phyloP scores from a whole-genome alignment of 1,140 invertebrate genomes.

The Diabrotica undecimpunctata region DNA sequence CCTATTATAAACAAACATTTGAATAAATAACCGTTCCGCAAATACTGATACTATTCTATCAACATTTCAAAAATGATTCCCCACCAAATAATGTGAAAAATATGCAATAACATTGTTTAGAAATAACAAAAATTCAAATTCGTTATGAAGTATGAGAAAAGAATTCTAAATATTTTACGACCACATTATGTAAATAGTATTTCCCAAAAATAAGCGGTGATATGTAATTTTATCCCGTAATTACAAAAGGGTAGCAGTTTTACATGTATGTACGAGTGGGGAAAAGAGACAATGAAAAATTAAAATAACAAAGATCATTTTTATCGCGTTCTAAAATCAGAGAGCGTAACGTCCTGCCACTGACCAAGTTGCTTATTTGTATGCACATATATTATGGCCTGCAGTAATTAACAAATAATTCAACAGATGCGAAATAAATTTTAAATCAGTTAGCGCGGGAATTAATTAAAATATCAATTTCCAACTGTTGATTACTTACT shows the following conservation, averaged over 20 bases:
- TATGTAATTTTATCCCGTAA: constrained; percentile 21
- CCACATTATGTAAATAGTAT: constrained; percentile 1
- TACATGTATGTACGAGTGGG: constrained; percentile 26
- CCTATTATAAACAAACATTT: no score
- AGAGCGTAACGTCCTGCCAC: constrained; percentile 30
- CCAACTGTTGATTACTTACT: background rate
- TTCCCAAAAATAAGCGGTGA: background rate
- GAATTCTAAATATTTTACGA: background rate
- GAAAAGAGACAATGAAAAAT: constrained; percentile 30
- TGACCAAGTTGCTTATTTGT: constrained; percentile 30
- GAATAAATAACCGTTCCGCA: no score
- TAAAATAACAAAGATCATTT: constrained; percentile 33
- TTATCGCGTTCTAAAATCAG: constrained; percentile 29
- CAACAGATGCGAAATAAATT: constrained; percentile 15
- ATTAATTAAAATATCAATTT: background rate
- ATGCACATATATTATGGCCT: constrained; percentile 28
- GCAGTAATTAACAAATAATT: constrained; percentile 26
- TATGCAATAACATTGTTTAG: no score
- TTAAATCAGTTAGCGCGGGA: background rate
- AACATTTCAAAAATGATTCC: no score
- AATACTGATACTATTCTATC: no score
- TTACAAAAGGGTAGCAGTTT: constrained; percentile 16
- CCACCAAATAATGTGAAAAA: no score
- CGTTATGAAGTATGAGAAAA: background rate
- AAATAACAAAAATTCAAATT: background rate